phyloP scores from a whole-genome alignment of 1,140 invertebrate genomes.

The Trachymyrmex cornetzi region DNA sequence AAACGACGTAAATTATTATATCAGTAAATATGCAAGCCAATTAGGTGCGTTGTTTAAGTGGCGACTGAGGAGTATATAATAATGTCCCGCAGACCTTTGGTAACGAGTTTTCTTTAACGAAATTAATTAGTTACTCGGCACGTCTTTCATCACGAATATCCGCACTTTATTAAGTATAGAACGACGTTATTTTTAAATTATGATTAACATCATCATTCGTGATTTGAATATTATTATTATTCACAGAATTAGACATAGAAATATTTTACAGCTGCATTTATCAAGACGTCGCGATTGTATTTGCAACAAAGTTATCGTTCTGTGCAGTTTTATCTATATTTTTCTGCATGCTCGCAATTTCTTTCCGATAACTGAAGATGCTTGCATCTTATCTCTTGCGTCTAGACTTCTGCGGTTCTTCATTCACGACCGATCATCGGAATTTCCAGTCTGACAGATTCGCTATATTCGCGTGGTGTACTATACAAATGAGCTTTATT shows the following conservation, averaged over 20 bases:
- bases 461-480: slow-evolving; percentile 9
- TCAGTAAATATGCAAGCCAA: slow-evolving; percentile 41
- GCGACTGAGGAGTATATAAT: background rate
- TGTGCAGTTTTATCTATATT: slow-evolving; percentile 19
- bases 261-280: background rate
- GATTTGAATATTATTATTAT: slow-evolving; percentile 8
- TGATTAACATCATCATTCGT: background rate
- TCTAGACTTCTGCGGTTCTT: slow-evolving; percentile 34
- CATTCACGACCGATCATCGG: slow-evolving; percentile 47
- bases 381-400: slow-evolving; percentile 12
- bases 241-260: background rate
- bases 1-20: slow-evolving; percentile 42
- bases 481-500: slow-evolving; percentile 65
- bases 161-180: background rate
- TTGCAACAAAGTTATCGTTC: slow-evolving; percentile 9
- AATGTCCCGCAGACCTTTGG: slow-evolving; percentile 1
- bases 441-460: slow-evolving; percentile 46
- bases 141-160: background rate
- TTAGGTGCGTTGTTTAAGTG: slow-evolving; percentile 20
- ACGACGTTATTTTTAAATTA: background rate
- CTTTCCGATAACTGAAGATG: slow-evolving; percentile 33
- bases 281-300: background rate
- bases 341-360: slow-evolving; percentile 12
- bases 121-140: slow-evolving; percentile 29
- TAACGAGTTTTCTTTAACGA: slow-evolving; percentile 19